Base-by-base conservation (phyloP, 2,888 invertebrate genomes). In the Choreutis nemorana region DNA sequence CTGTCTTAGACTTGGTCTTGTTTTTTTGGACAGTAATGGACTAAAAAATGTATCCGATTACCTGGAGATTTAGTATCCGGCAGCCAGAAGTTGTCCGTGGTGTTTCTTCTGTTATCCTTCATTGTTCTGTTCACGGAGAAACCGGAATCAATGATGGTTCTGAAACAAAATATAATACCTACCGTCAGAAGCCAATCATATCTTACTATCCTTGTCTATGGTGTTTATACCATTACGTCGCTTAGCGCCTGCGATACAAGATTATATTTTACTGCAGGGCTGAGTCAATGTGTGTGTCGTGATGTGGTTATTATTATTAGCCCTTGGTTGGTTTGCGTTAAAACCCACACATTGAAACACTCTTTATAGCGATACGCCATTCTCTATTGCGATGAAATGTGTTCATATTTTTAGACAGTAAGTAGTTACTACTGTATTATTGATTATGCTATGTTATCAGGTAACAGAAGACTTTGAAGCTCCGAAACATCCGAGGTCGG, bases 121-220 rank as follows among this genome's bases (percentile, higher is more conserved):
- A 46, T 28, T 7, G 47, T 44, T 34, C 48, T 47, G 14, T 42
- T 31, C 6, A 45, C 44, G 8, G 44, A 38, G 2, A 28, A 14
- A 21, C 48, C 45, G 7, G 45, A 37, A 16, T 55, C 53, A 29
- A 48, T 28, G 28, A 44, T 44, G 26, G 41, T 55, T 29, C 59
- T 59, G 48, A 2, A 58, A 57, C 32, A 37, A 33, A 25, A 3
- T n/a, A 13, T 7, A 21, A 21, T 25, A 28, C 10, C 15, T 18
- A 25, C 12, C 13, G n/a, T 9, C 11, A 11, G 23, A 28, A 24
- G 11, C 15, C 14, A 23, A 14, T n/a, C n/a, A n/a, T n/a, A n/a
- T n/a, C n/a, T n/a, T n/a, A n/a, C n/a, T n/a, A n/a, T n/a, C n/a
- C n/a, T n/a, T n/a, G n/a, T n/a, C n/a, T n/a, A n/a, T n/a, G n/a